These are phyloP conservation scores for Rhinichthys klamathensis DNA, from an alignment of 2,113 vertebrate species.

Conservation along the genomic window DNA sequence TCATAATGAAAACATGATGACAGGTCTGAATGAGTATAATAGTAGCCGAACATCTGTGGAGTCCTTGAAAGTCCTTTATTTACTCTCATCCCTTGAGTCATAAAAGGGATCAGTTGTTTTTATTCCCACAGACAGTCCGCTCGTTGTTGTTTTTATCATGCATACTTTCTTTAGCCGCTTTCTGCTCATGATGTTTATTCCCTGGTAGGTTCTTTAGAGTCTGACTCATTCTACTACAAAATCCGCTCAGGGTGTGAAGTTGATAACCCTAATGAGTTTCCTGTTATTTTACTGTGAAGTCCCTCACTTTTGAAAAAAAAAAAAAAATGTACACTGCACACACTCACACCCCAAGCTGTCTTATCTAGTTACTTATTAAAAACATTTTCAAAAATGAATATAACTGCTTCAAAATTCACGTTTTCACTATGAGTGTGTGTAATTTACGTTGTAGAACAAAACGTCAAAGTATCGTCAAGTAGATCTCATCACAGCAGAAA, in stretches of 20 bases:
- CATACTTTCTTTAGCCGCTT: slow-evolving; percentile 7
- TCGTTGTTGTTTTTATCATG: not conserved
- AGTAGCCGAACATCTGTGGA: slow-evolving; percentile 57
- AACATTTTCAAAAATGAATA: no score
- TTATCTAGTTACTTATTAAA: no score
- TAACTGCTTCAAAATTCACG: no score
- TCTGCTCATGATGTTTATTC: not conserved
- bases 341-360: no score
- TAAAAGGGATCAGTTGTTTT: not conserved
- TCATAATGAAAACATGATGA: slow-evolving; percentile 73
- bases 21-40: slow-evolving; percentile 53
- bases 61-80: slow-evolving; percentile 5
- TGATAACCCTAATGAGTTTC: not conserved
- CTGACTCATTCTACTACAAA: not conserved
- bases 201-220: slow-evolving; percentile 12
- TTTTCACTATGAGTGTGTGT: no score
- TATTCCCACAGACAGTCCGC: not conserved
- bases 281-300: not conserved
- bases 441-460: no score
- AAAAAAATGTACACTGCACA: no score
- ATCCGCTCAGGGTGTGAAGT: not conserved
- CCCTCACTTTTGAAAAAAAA: not conserved
- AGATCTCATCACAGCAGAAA: not conserved
- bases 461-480: no score
- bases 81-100: slow-evolving; percentile 5